Base-by-base conservation (phyloP, 1,140 invertebrate species). In the Caenorhabditis remanei region DNA sequence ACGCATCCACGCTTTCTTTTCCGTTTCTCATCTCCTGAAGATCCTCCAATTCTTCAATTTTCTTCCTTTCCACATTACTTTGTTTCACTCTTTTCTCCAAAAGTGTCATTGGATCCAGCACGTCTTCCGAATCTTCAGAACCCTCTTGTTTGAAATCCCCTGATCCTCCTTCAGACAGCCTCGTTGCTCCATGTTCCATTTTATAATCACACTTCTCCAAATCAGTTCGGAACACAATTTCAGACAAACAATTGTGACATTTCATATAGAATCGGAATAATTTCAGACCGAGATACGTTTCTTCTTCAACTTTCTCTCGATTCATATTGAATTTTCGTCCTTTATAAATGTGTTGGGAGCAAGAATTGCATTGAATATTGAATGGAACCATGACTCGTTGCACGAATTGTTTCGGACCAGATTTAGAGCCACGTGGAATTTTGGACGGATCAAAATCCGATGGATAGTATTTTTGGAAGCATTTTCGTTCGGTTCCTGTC, bases 381-480 rank as follows among this genome's bases (percentile, higher is more conserved):
- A 58, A 58, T n/a, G 56, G 56, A 4, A n/a, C n/a, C 56, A 58
- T 58, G 16, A 58, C 56, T 58, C 56, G 56, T 58, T 58, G 56
- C 16, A 58, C 56, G 4, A 21, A n/a, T 58, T 58, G 8, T 58
- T 16, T 21, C 7, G 16, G 16, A 5, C n/a, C n/a, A n/a, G 56
- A n/a, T 58, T 21, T 58, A 4, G 16, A n/a, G 56, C 19, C 56
- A n/a, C n/a, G 16, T 58, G 16, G 56, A 58, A 58, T 19, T 58
- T 58, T 58, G 16, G 56, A 16, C 21, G 56, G 56, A 8, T 58
- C 56, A 19, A 58, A 58, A n/a, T 58, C 56, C 16, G 56, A 3
- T 19, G 56, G 56, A 58, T 58, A 58, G 56, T 58, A 58, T n/a
- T 58, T 58, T 58, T 58, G 56, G 56, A 58, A 58, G 56, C 56